Conservation (phyloP, 2,113 vertebrate genomes). For the Paradisaea rubra region DNA sequence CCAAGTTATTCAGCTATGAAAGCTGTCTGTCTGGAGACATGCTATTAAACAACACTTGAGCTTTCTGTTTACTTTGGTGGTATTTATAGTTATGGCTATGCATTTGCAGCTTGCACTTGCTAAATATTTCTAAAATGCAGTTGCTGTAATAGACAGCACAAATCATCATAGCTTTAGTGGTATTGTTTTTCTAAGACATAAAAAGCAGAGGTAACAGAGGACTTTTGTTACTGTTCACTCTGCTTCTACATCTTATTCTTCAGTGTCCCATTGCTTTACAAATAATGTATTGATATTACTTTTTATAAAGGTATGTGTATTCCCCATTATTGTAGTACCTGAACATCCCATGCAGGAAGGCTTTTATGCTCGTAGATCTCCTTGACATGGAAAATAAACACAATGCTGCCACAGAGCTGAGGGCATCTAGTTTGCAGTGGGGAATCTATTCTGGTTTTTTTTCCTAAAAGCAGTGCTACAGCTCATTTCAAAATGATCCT, state of each 20-base stretch:
- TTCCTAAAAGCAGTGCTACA: not conserved
- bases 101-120: not conserved
- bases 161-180: not conserved
- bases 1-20: not conserved
- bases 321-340: not conserved
- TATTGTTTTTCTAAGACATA: not conserved
- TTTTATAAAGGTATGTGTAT: not conserved
- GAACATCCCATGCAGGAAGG: not conserved
- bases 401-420: not conserved
- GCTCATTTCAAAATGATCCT: not conserved
- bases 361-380: not conserved
- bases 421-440: not conserved
- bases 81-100: conserved; percentile 13
- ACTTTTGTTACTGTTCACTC: not conserved
- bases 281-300: not conserved
- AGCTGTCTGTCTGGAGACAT: conserved; percentile 29
- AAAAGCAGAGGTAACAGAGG: not conserved
- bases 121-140: conserved; percentile 20
- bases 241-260: not conserved
- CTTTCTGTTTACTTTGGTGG: conserved; percentile 21
- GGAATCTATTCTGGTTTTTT: not conserved
- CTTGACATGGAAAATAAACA: not conserved
- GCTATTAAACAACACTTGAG: conserved; percentile 27
- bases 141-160: not conserved
- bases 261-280: not conserved